A percentile compares a stretch with the other conserved stretches of the same genome.
These are phyloP conservation scores for Gopherus flavomarginatus DNA, from an alignment of 2,113 vertebrate genomes.

Conservation along the genomic window DNA sequence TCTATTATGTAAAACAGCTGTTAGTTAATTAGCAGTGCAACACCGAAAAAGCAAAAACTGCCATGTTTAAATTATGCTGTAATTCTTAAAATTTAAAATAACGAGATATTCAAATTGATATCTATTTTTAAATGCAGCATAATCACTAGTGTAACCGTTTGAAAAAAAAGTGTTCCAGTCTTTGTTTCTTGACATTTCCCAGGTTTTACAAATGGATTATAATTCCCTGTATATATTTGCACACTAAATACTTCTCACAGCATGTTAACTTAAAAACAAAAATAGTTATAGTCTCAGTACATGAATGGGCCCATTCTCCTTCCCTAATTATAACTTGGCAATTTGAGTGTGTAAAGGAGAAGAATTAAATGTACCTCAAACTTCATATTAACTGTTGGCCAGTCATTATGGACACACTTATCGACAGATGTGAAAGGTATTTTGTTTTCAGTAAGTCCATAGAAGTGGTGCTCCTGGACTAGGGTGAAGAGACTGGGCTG, in stretches of 20 bases:
- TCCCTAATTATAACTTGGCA: background rate
- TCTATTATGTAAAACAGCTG: background rate
- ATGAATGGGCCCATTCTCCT: background rate
- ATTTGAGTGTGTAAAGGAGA: no score
- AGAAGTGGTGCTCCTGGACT: background rate
- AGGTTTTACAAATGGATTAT: background rate
- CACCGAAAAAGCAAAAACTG: background rate
- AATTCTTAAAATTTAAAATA: conserved; percentile 29
- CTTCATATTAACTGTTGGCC: background rate
- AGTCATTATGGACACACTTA: background rate
- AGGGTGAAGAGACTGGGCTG: background rate
- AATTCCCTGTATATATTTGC: background rate
- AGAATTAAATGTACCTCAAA: background rate
- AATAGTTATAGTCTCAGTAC: background rate
- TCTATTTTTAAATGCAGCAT: conserved; percentile 50
- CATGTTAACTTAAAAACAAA: background rate
- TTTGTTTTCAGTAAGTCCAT: background rate
- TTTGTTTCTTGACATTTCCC: background rate
- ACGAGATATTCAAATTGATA: conserved; percentile 42
- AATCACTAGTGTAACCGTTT: conserved; percentile 4
- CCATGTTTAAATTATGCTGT: conserved; percentile 10
- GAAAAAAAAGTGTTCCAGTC: background rate
- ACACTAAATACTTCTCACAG: background rate
- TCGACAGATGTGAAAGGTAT: background rate
- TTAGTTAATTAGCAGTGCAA: background rate